Conservation (phyloP, 2,113 vertebrate species). For the Thalassoma bifasciatum region DNA sequence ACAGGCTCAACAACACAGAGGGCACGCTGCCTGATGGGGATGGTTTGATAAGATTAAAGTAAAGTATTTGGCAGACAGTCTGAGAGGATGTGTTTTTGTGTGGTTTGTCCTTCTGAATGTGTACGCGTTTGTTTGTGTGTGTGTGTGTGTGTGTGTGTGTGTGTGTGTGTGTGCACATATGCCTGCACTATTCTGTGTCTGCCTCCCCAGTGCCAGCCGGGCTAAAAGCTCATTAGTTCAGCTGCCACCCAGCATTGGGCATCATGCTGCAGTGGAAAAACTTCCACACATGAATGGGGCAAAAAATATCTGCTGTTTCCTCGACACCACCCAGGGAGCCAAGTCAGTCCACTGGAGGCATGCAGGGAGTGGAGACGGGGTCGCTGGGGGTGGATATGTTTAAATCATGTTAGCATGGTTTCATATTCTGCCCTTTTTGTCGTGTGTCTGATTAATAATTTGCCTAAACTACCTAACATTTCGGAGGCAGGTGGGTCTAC, state of each 20-base stretch:
- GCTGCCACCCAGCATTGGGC: constrained; percentile 63
- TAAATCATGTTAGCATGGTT: neutral
- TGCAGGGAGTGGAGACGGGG: neutral
- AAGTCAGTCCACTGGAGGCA: constrained; percentile 10
- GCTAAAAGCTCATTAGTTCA: constrained; percentile 78
- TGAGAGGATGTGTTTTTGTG: constrained; percentile 62
- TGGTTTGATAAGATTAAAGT: constrained; percentile 84
- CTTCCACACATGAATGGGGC: constrained; percentile 34
- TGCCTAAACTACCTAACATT: neutral
- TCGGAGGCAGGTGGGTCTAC: neutral
- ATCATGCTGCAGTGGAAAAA: constrained; percentile 48
- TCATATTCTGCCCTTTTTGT: constrained; percentile 7
- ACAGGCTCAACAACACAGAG: constrained; percentile 77
- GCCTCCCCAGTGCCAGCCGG: constrained; percentile 51
- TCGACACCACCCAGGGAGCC: constrained; percentile 21
- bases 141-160: constrained; percentile 20
- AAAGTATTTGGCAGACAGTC: constrained; percentile 78
- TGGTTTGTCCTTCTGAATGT: constrained; percentile 43
- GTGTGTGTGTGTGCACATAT: constrained; percentile 7
- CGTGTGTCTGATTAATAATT: constrained; percentile 18
- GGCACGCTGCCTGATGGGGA: constrained; percentile 75
- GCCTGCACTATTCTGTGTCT: constrained; percentile 41
- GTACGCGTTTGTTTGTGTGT: constrained; percentile 40
- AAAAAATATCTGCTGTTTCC: constrained; percentile 21
- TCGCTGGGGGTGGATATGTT: neutral